phyloP scores from a whole-genome alignment of 2,797 vertebrate species.

The Sebastes baramenuke region DNA sequence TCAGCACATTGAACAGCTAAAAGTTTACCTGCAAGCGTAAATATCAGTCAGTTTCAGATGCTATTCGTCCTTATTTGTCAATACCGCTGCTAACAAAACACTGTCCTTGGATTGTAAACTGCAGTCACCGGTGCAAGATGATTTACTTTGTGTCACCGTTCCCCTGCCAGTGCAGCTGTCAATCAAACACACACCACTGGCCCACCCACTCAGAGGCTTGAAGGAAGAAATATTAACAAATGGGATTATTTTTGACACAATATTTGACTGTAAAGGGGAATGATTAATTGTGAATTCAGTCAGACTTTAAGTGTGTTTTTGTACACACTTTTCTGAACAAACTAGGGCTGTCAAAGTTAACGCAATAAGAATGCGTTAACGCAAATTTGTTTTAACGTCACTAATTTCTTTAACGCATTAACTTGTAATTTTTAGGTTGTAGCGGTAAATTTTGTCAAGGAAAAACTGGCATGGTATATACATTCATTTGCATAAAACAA shows the following conservation, averaged over 20 bases:
- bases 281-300: not conserved
- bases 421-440: too few species aligned
- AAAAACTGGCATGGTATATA: too few species aligned
- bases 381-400: too few species aligned
- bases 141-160: slow-evolving; percentile 32
- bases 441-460: too few species aligned
- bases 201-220: not conserved
- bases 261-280: not conserved
- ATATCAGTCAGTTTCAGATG: not conserved
- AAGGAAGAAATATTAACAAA: not conserved
- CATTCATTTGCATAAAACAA: too few species aligned
- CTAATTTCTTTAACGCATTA: too few species aligned
- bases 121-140: not conserved
- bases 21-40: not conserved
- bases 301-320: not conserved
- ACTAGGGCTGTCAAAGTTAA: too few species aligned
- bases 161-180: slow-evolving; percentile 30
- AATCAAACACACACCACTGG: slow-evolving; percentile 22
- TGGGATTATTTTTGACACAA: not conserved
- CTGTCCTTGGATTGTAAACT: slow-evolving; percentile 9
- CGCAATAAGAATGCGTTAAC: too few species aligned
- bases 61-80: not conserved
- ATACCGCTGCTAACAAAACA: not conserved
- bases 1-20: not conserved
- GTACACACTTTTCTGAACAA: slow-evolving; percentile 1